Evolutionary conservation across 2,113 vertebrate genomes (phyloP), one percentile per base, ranked within the genome.

Genomic region (Nycticryphes semicollaris): DNA sequence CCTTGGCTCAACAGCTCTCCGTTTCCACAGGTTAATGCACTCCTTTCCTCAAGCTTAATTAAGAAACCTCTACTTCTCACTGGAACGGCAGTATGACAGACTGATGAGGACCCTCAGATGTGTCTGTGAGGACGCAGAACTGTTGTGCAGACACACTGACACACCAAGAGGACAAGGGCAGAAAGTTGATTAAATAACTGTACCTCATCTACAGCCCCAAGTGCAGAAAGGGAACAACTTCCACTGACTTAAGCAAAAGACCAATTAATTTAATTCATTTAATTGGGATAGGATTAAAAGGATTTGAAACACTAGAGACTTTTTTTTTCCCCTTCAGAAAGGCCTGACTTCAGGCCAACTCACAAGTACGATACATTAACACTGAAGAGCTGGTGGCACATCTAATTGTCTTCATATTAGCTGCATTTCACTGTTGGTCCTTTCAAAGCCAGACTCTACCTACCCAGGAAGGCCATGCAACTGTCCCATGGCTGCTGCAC

Each of bases 401-500:
- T 60, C 35, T 15, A 21, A 11, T 3, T 30, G 37, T 2, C 69
- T 76, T 73, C 24, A 17, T 1, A 37, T 18, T 0, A 66, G 66
- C 41, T 15, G 47, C 35, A 4, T 24, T 33, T 45, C 2, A 6
- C 47, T 4, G 2, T 5, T 2, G 12, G 8, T 8, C 24, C 64
- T 37, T 54, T 19, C 18, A 12, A 9, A 6, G 23, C 33, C 63
- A 27, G n/a, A 2, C 41, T n/a, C 31, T 4, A 1, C 51, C 69
- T 30, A 14, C 15, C 21, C 41, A 0, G 30, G 28, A 24, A 17
- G 3, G 31, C 24, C 6, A 33, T 9, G 3, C 50, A 30, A 27
- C 2, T 1, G 25, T 17, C n/a, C 77, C 51, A 60, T 1, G 0
- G 31, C 51, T 53, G 45, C 67, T 50, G 53, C 1, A 5, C 37